Evolutionary conservation across 2,888 invertebrate species (phyloP).

Genomic region (Monochamus alternatus): DNA sequence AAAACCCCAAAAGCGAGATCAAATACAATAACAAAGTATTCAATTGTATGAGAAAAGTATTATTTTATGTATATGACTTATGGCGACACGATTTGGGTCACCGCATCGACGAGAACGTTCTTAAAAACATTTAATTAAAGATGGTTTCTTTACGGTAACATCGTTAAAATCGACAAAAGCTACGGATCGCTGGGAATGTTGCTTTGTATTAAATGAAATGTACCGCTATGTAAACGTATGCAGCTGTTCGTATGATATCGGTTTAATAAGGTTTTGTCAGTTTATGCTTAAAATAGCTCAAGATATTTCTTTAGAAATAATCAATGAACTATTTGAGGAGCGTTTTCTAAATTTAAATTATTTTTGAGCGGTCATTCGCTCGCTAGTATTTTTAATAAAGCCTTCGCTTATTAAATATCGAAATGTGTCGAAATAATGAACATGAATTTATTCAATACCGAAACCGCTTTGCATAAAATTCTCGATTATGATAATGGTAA

Average conservation of each 20-base stretch:
- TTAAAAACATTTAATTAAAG: slow-evolving; percentile 27
- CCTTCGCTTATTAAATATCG: neutral
- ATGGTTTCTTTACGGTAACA: slow-evolving; percentile 36
- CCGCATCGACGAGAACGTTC: slow-evolving; percentile 10
- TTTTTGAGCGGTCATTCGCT: neutral
- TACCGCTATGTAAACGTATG: slow-evolving; percentile 44
- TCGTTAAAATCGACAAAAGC: slow-evolving; percentile 31
- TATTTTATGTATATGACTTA: neutral
- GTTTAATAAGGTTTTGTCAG: slow-evolving; percentile 29
- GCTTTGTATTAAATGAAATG: slow-evolving; percentile 43
- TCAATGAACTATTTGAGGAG: slow-evolving; percentile 17
- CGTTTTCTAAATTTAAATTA: neutral
- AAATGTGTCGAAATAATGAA: neutral
- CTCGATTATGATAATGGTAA: slow-evolving; percentile 25
- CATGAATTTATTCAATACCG: too few relatives aligned
- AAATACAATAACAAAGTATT: neutral
- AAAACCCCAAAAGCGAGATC: neutral
- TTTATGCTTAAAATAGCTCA: slow-evolving; percentile 25
- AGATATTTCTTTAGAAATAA: slow-evolving; percentile 24
- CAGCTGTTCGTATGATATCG: slow-evolving; percentile 28
- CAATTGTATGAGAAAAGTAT: neutral
- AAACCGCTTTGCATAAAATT: slow-evolving; percentile 22
- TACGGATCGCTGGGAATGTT: slow-evolving; percentile 44
- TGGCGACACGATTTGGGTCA: slow-evolving; percentile 16
- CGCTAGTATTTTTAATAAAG: neutral